Conservation (phyloP, 2,797 vertebrate species). For the Poeciliopsis gracilis region DNA sequence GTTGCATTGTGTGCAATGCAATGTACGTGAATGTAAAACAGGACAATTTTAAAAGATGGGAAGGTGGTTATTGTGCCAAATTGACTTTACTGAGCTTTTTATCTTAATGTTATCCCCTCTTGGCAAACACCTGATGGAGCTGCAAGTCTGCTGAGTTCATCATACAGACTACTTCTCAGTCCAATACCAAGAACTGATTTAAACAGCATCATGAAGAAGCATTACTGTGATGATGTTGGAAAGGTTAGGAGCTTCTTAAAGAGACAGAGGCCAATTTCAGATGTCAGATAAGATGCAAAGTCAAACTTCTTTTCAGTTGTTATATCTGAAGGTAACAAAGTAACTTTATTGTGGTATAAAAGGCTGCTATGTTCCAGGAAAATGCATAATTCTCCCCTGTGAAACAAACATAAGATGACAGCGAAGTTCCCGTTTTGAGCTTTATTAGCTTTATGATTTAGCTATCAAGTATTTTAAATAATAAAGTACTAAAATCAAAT, state of each 20-base stretch:
- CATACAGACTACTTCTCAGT: too few relatives aligned
- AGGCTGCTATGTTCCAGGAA: neutral
- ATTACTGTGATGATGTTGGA: neutral
- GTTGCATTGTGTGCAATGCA: neutral
- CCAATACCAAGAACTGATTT: neutral
- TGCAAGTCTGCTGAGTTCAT: too few relatives aligned
- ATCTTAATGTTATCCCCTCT: too few relatives aligned
- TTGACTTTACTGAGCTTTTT: neutral
- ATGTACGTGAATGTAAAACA: neutral
- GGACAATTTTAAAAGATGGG: neutral
- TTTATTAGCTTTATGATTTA: too few relatives aligned
- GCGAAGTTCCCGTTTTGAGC: neutral
- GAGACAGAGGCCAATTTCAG: too few relatives aligned
- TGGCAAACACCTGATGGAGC: too few relatives aligned
- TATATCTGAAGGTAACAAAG: neutral
- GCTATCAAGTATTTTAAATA: too few relatives aligned
- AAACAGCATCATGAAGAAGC: neutral
- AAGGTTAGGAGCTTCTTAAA: too few relatives aligned
- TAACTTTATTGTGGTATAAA: neutral
- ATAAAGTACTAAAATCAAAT: too few relatives aligned
- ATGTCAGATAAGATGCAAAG: too few relatives aligned
- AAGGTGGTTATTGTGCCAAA: neutral
- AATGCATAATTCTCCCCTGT: neutral
- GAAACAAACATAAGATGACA: neutral
- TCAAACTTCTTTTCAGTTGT: neutral